Conservation (phyloP, 2,888 invertebrate species). For the Hypolimnas misippus region DNA sequence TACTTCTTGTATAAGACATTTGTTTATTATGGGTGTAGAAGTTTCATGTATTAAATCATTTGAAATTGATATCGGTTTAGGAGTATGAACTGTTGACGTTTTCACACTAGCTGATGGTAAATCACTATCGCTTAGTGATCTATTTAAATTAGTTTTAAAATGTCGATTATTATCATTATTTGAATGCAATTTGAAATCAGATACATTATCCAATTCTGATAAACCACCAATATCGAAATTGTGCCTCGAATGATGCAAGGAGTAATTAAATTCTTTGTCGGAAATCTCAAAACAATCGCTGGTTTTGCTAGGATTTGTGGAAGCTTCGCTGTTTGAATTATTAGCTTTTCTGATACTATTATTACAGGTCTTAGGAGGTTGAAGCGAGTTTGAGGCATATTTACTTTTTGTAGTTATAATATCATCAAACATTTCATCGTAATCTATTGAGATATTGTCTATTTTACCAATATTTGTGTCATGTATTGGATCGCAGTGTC, state of each 20-base stretch:
- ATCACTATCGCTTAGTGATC: conserved; percentile 48
- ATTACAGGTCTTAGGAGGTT: conserved; percentile 13
- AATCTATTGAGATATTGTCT: conserved; percentile 67
- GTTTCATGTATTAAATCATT: conserved; percentile 17
- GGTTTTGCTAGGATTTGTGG: conserved; percentile 54
- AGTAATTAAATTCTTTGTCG: conserved; percentile 87
- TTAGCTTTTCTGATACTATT: conserved; percentile 9
- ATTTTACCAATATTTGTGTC: conserved; percentile 51
- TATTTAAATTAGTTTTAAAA: conserved; percentile 15
- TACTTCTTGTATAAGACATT: conserved; percentile 26
- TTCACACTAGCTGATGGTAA: conserved; percentile 52
- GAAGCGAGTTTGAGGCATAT: conserved; percentile 7
- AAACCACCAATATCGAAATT: conserved; percentile 57
- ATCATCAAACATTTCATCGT: conserved; percentile 61
- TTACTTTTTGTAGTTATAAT: conserved; percentile 21
- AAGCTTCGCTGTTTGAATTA: conserved; percentile 21
- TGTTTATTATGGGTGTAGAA: conserved; percentile 43
- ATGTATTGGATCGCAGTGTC: conserved; percentile 8
- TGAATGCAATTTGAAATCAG: conserved; percentile 35
- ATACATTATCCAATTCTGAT: conserved; percentile 53
- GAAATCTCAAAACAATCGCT: conserved; percentile 69
- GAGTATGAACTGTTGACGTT: conserved; percentile 20
- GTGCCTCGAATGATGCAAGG: conserved; percentile 68
- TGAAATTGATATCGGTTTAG: conserved; percentile 22
- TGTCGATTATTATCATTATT: not conserved